Conservation (phyloP, 1,140 invertebrate species). For the Lanistes nyassanus region DNA sequence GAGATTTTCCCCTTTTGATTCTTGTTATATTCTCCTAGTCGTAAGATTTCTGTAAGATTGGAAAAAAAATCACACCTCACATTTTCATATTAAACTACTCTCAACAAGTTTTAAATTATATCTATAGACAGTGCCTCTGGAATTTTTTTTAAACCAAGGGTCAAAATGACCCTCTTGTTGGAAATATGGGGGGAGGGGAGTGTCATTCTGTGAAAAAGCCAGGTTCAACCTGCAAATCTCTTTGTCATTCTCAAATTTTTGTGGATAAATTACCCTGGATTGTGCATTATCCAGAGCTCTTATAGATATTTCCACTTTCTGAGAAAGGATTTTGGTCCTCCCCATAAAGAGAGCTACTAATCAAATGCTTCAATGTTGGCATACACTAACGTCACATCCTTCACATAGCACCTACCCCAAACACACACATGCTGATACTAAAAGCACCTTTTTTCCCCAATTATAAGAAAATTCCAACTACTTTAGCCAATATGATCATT, state of each 20-base stretch:
- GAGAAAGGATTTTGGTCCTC: no score
- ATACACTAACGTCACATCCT: no score
- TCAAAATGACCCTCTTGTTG: neutral
- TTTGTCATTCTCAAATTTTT: no score
- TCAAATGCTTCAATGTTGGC: no score
- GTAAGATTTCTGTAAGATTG: constrained; percentile 14
- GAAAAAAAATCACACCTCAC: neutral
- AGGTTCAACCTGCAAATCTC: no score
- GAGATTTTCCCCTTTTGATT: neutral
- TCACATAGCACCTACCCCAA: no score
- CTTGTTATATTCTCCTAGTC: constrained; percentile 5
- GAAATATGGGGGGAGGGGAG: neutral
- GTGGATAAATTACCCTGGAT: neutral
- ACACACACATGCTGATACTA: no score
- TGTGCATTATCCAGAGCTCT: neutral
- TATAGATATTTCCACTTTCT: neutral
- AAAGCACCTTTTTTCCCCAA: no score
- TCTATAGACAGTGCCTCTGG: neutral
- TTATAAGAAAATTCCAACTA: no score
- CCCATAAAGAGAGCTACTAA: no score
- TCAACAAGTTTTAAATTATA: neutral
- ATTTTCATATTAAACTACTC: neutral
- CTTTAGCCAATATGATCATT: no score
- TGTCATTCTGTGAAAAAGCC: no score
- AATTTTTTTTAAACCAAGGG: neutral